phyloP scores from a whole-genome alignment of 2,888 invertebrate genomes.

The Napeogenes sylphis region DNA sequence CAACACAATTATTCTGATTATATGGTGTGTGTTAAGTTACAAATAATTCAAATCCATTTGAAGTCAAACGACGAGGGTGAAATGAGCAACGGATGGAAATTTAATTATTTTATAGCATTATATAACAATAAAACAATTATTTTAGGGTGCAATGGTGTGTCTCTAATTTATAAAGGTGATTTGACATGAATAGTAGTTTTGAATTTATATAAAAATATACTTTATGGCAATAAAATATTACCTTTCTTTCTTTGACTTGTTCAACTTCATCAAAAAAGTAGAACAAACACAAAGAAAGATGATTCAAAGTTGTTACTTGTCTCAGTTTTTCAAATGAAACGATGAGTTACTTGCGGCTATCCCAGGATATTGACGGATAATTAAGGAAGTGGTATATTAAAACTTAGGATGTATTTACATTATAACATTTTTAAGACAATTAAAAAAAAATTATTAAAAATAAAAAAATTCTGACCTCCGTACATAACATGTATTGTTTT shows the following conservation, averaged over 20 bases:
- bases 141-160: constrained; percentile 35
- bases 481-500: no score
- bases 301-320: not conserved
- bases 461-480: no score
- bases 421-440: not conserved
- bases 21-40: constrained; percentile 11
- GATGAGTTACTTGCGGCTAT: not conserved
- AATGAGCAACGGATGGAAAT: constrained; percentile 53
- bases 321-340: not conserved
- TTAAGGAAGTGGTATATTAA: constrained; percentile 1
- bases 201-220: no score
- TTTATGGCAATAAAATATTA: no score
- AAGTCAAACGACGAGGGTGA: constrained; percentile 32
- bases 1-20: not conserved
- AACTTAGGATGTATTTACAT: constrained; percentile 3
- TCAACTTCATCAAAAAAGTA: not conserved
- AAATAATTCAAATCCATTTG: constrained; percentile 23
- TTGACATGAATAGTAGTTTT: no score
- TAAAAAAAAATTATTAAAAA: no score
- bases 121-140: constrained; percentile 45
- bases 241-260: no score
- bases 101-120: constrained; percentile 60
- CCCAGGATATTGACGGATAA: not conserved
- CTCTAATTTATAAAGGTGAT: constrained; percentile 41
- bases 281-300: not conserved